Conservation (phyloP, 2,113 vertebrate species). For the Dasyornis broadbenti region DNA sequence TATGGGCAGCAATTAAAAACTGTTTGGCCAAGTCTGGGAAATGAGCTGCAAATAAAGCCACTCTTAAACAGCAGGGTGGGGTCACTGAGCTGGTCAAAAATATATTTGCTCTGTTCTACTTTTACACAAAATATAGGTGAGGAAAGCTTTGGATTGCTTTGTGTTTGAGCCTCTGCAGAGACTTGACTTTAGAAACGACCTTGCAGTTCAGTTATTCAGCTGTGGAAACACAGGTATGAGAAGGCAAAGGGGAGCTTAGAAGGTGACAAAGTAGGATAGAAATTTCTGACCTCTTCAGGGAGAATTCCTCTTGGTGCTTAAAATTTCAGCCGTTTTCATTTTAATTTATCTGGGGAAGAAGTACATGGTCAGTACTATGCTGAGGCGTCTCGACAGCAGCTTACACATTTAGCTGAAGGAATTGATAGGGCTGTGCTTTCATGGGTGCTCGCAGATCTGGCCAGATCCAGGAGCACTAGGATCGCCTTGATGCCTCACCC, state of each 20-base stretch:
- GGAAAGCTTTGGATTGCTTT: background rate
- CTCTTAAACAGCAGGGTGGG: background rate
- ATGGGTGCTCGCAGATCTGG: background rate
- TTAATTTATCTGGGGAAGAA: background rate
- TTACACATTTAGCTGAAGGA: background rate
- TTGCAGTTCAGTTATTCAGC: background rate
- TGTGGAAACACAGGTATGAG: background rate
- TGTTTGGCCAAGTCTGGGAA: background rate
- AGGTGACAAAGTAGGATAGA: background rate
- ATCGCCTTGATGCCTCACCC: background rate
- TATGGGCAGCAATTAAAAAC: background rate
- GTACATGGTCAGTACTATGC: background rate
- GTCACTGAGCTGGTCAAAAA: background rate
- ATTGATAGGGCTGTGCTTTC: background rate
- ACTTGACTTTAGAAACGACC: background rate
- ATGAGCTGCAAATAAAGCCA: background rate
- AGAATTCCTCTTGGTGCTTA: background rate
- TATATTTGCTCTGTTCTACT: background rate
- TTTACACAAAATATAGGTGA: background rate
- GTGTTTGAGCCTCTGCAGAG: background rate
- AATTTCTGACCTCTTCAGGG: background rate
- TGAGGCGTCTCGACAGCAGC: background rate
- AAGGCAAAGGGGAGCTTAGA: background rate
- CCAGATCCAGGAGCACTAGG: background rate
- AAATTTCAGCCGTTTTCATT: background rate